Base-by-base conservation (phyloP, 2,888 invertebrate genomes). In the Stenotaenia linearis region DNA sequence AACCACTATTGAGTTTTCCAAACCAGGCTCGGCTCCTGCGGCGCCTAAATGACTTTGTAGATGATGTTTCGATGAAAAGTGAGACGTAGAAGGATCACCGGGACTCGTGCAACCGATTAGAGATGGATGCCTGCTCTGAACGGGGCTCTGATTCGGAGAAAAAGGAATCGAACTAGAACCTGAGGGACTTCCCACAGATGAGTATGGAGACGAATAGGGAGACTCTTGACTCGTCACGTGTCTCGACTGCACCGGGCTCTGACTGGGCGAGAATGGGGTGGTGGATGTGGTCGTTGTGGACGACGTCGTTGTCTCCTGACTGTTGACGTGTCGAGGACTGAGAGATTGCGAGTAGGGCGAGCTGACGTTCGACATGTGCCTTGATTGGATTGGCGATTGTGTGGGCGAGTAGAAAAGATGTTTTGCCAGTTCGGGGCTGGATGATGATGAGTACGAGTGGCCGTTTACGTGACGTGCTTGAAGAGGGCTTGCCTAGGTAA, bases 311-410 rank as follows among this genome's bases (percentile, higher is more conserved):
- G 80, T 15, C n/a, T 80, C 80, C 56, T 78, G 75, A 50, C 61
- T 78, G 32, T 45, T 74, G 18, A 74, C 35, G 30, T 80, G 80
- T 7, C 81, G 78, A 77, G 81, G 81, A 74, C 80, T 80, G 23
- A 80, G 81, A 78, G 80, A 80, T 69, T 80, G 81, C 9, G 81
- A 81, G 40, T 77, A 80, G 0, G 81, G 75, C 10, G 80, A 78
- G 18, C 80, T 79, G 50, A 81, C 37, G 23, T 77, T 81, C 2
- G 83, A 82, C 81, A 91, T 90, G 86, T 95, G 95, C 0, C 95
- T 90, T 32, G 93, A 92, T 50, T 94, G 94, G 78, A 94, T 90
- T 0, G 95, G 95, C 83, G 93, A 93, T 83, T 95, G 94, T 78
- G 93, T 94, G 5, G 95, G 95, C 83, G 94, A 94, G 87, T 92